These are phyloP conservation scores for Callopanchax toddi DNA, from an alignment of 2,113 vertebrate species.

Conservation along the genomic window DNA sequence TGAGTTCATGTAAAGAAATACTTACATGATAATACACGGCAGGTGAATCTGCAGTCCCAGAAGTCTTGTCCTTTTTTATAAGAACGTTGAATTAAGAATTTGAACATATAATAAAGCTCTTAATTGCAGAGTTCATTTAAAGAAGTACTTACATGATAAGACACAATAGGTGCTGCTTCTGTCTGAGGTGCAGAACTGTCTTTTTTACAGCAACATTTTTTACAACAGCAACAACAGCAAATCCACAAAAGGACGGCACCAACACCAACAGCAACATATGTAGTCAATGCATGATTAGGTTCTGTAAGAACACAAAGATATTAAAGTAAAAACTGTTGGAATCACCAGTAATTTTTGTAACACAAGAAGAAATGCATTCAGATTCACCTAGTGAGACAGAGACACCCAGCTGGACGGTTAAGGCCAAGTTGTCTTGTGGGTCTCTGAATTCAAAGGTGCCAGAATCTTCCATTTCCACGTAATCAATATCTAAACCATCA, in stretches of 20 bases:
- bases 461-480: neutral
- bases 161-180: neutral
- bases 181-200: conserved; percentile 7
- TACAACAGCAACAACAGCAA: conserved; percentile 45
- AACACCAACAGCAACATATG: neutral
- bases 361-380: neutral
- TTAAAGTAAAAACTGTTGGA: neutral
- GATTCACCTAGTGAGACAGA: conserved; percentile 15
- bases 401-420: neutral
- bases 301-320: conserved; percentile 5
- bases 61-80: neutral
- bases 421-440: conserved; percentile 12
- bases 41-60: neutral
- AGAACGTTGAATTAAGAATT: neutral
- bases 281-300: fast-evolving
- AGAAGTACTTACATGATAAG: conserved; percentile 38
- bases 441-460: conserved; percentile 49
- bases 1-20: neutral
- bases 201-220: conserved; percentile 30
- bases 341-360: neutral
- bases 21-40: neutral
- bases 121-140: neutral
- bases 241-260: neutral
- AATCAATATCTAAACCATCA: neutral
- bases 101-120: neutral